These are phyloP conservation scores for Lamproptera curius DNA, from an alignment of 2,888 invertebrate genomes.

Conservation along the genomic window DNA sequence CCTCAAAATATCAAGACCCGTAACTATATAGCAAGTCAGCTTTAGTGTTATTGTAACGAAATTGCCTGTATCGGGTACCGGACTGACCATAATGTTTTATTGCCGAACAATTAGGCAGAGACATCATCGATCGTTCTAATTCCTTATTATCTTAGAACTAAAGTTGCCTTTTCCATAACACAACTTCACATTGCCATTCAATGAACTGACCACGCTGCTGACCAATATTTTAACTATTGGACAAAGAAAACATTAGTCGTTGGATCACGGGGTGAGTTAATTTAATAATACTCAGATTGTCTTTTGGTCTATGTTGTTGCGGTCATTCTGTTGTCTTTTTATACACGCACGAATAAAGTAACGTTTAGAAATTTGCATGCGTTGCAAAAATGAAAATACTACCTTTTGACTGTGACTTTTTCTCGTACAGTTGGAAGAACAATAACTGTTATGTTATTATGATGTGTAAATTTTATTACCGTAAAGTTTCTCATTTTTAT, in stretches of 20 bases:
- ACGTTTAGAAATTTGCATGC: background rate
- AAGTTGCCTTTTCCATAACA: slow-evolving; percentile 26
- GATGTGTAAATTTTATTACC: background rate
- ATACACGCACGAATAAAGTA: slow-evolving; percentile 16
- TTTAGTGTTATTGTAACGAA: slow-evolving; percentile 50
- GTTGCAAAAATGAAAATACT: too few relatives aligned
- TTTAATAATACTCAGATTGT: background rate
- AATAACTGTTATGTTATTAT: background rate
- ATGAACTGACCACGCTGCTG: slow-evolving; percentile 44
- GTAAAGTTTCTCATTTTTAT: too few relatives aligned
- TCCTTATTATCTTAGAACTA: too few relatives aligned
- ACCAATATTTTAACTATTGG: slow-evolving; percentile 48
- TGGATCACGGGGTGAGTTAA: slow-evolving; percentile 4
- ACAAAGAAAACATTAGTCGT: slow-evolving; percentile 42
- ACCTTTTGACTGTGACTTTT: too few relatives aligned
- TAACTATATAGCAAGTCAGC: slow-evolving; percentile 13
- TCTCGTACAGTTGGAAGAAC: background rate
- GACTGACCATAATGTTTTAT: slow-evolving; percentile 63
- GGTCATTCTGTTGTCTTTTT: slow-evolving; percentile 31
- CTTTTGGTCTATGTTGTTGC: slow-evolving; percentile 7
- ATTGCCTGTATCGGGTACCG: slow-evolving; percentile 38
- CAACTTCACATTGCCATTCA: slow-evolving; percentile 8
- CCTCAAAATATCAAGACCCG: too few relatives aligned
- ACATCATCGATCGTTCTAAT: slow-evolving; percentile 3
- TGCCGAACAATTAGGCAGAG: slow-evolving; percentile 62